Percentiles rank a stretch among this genome's conserved stretches.
Evolutionary conservation across 1,140 invertebrate genomes (phyloP).

Genomic region (Colletes latitarsis): DNA sequence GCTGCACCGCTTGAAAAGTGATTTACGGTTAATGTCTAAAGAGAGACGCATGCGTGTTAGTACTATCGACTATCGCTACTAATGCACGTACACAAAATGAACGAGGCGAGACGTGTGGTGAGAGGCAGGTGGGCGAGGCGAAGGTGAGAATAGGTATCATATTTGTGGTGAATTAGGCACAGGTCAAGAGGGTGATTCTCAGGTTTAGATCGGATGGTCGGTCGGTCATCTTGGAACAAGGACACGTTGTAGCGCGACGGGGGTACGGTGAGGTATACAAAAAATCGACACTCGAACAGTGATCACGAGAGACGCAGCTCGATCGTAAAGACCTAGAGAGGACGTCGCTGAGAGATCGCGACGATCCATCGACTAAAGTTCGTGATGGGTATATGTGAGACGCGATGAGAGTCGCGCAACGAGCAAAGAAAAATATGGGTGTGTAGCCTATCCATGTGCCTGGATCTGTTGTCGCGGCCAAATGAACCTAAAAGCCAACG

Average conservation of each 20-base stretch:
- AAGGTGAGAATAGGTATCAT: slow-evolving; percentile 7
- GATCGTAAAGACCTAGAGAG: slow-evolving; percentile 48
- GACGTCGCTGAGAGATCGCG: slow-evolving; percentile 38
- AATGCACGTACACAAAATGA: slow-evolving; percentile 65
- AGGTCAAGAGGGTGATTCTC: slow-evolving; percentile 33
- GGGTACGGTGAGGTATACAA: slow-evolving; percentile 60
- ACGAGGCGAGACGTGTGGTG: slow-evolving; percentile 66
- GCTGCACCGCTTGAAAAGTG: slow-evolving; percentile 60
- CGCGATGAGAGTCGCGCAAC: slow-evolving; percentile 32
- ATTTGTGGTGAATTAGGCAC: not conserved
- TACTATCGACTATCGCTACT: slow-evolving; percentile 44
- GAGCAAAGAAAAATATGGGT: not conserved
- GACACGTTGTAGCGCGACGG: slow-evolving; percentile 64
- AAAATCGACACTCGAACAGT: slow-evolving; percentile 62
- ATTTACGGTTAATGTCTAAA: slow-evolving; percentile 27
- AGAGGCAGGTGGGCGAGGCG: slow-evolving; percentile 32
- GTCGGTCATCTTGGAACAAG: slow-evolving; percentile 64
- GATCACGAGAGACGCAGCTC: slow-evolving; percentile 55
- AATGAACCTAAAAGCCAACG: slow-evolving; percentile 42
- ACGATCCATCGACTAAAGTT: slow-evolving; percentile 29
- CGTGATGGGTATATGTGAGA: slow-evolving; percentile 16
- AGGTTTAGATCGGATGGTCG: slow-evolving; percentile 57
- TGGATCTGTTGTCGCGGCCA: slow-evolving; percentile 21
- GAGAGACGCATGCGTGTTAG: slow-evolving; percentile 48
- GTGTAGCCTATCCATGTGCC: slow-evolving; percentile 39